Percentiles rank a stretch among this genome's conserved stretches.
Evolutionary conservation across 64 coral and sea anemone genomes (phyloP).

Genomic region (Acropora yongei): DNA sequence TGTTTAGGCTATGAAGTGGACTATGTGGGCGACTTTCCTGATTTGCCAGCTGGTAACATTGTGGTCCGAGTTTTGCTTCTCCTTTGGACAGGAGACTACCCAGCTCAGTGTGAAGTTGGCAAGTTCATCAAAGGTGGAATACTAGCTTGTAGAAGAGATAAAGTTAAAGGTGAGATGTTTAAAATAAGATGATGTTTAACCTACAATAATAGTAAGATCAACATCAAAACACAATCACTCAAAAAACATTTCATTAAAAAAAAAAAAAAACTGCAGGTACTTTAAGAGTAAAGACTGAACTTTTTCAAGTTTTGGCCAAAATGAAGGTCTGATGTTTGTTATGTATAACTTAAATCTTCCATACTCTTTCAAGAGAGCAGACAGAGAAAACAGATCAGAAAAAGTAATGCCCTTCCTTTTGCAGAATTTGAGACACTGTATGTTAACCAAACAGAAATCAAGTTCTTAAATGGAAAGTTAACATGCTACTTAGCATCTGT

Average conservation of each 20-base stretch:
- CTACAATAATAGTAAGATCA: background rate
- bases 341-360: background rate
- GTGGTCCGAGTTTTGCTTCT: background rate
- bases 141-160: constrained; percentile 33
- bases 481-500: too few species aligned
- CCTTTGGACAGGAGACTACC: constrained; percentile 38
- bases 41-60: background rate
- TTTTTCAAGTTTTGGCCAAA: too few species aligned
- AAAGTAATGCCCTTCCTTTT: too few species aligned
- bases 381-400: too few species aligned
- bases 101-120: constrained; percentile 32
- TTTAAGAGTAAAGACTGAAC: background rate
- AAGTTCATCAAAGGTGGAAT: constrained; percentile 43
- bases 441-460: too few species aligned
- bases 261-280: background rate
- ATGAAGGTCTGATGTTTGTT: too few species aligned
- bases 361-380: too few species aligned
- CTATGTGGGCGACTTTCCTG: background rate
- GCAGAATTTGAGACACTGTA: too few species aligned
- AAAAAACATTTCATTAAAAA: too few species aligned
- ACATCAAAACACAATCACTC: too few species aligned
- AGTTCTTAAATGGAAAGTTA: too few species aligned
- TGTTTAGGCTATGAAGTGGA: background rate
- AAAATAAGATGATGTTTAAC: too few species aligned
- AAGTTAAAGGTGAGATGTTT: constrained; percentile 13